Evolutionary conservation across 1,140 invertebrate species (phyloP), one percentile per base, ranked within the genome.

Genomic region (Trichonephila clavipes): DNA sequence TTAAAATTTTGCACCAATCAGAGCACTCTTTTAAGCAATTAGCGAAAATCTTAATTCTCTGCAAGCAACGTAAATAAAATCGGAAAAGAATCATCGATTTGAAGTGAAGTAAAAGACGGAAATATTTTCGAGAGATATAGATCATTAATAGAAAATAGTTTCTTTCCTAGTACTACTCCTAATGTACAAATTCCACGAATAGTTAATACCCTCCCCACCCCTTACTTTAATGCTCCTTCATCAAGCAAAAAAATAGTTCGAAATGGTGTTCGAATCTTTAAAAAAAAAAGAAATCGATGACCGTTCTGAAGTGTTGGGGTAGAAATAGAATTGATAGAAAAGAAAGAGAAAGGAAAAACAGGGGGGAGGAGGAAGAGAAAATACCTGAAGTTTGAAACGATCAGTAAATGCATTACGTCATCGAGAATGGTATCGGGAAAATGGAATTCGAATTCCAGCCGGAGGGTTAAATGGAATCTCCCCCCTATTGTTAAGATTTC

Each of bases 351-450:
- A 28, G 18, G n/a, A 59, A 34, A 69, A 81, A 24, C 64, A 21
- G 51, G 72, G 28, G n/a, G 12, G 24, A 18, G 18, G 16, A 14
- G 10, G 51, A 58, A 5, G 18, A 4, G 24, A 14, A 21, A 87
- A 69, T 62, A 66, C 77, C 34, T 61, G 19, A 92, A 92, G 82
- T 92, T 92, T 58, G 91, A 77, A 92, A 77, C 81, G 82, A 92
- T 51, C 61, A 59, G 91, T 92, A 83, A 91, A 83, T 91, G 81
- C 64, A 92, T 92, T 92, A 92, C 83, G 83, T 92, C 91, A 92
- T 87, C n/a, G n/a, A 62, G 91, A 92, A 92, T 87, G 40, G 83
- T 87, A 92, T 92, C 82, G 62, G 58, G 83, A 92, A 92, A 92
- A 92, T 77, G 59, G 83, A 92, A 92, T 87, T 92, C 64, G 61